Conservation (phyloP, 2,888 invertebrate genomes). For the Acrobasis repandana region DNA sequence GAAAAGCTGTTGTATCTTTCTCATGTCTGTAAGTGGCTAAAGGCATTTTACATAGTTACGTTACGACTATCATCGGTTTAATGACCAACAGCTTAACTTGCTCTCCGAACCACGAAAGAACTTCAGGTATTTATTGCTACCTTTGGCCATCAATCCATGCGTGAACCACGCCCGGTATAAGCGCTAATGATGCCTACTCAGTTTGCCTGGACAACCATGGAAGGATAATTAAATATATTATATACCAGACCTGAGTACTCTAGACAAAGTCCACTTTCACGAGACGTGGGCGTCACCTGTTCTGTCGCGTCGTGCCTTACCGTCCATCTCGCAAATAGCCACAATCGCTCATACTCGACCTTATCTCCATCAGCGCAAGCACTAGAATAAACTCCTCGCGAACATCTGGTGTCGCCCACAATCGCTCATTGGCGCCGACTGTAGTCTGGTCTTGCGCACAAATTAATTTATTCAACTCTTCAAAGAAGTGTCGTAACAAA, state of each 20-base stretch:
- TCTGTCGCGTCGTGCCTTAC: constrained; percentile 46
- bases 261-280: constrained; percentile 57
- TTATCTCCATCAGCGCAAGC: constrained; percentile 14
- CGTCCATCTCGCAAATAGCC: constrained; percentile 38
- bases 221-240: not conserved
- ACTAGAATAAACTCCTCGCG: constrained; percentile 15
- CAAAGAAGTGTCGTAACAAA: constrained; percentile 31
- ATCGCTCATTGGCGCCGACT: constrained; percentile 37
- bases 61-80: too few relatives aligned
- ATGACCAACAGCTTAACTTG: too few relatives aligned
- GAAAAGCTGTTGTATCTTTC: too few relatives aligned
- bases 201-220: not conserved
- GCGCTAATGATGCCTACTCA: too few relatives aligned
- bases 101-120: too few relatives aligned
- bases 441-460: constrained; percentile 36
- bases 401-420: constrained; percentile 38
- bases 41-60: too few relatives aligned
- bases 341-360: not conserved
- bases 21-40: too few relatives aligned
- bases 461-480: constrained; percentile 26
- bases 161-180: too few relatives aligned
- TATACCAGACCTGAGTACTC: not conserved
- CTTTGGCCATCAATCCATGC: too few relatives aligned
- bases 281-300: constrained; percentile 64
- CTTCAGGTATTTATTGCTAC: too few relatives aligned